Conservation (phyloP, 2,113 vertebrate genomes). For the Cariama cristata region DNA sequence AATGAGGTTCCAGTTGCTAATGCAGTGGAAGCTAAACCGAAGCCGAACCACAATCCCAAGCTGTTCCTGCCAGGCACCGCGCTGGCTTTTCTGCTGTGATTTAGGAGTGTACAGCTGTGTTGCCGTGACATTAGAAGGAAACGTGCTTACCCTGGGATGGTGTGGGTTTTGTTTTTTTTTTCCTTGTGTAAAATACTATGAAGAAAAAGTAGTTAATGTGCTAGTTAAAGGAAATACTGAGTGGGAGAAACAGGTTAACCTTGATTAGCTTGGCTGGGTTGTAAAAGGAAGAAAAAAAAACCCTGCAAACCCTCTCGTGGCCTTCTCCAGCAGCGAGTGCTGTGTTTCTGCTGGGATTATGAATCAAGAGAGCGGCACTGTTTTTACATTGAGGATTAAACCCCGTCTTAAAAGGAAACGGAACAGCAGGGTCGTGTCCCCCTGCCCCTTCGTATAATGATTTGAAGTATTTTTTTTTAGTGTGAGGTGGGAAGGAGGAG, state of each 20-base stretch:
- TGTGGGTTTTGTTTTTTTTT: neutral
- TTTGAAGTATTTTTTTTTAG: neutral
- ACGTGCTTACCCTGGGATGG: neutral
- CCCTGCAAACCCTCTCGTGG: neutral
- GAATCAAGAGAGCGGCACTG: neutral
- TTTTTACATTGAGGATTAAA: neutral
- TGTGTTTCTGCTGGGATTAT: neutral
- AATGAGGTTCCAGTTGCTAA: neutral
- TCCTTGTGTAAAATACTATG: neutral
- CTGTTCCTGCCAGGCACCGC: neutral
- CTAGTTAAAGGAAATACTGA: neutral
- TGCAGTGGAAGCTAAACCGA: neutral
- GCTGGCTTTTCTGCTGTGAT: neutral
- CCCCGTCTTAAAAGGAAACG: neutral
- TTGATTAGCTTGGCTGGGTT: neutral
- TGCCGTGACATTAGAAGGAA: neutral
- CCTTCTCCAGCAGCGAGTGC: neutral
- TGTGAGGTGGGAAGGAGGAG: neutral
- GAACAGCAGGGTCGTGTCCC: neutral
- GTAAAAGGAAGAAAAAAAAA: neutral
- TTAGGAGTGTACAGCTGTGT: neutral
- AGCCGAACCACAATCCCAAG: neutral
- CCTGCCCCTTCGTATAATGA: accelerated
- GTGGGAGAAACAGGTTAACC: neutral
- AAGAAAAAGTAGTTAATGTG: neutral